Evolutionary conservation across 2,888 invertebrate genomes (phyloP).

Genomic region (Ophion ventricosus): DNA sequence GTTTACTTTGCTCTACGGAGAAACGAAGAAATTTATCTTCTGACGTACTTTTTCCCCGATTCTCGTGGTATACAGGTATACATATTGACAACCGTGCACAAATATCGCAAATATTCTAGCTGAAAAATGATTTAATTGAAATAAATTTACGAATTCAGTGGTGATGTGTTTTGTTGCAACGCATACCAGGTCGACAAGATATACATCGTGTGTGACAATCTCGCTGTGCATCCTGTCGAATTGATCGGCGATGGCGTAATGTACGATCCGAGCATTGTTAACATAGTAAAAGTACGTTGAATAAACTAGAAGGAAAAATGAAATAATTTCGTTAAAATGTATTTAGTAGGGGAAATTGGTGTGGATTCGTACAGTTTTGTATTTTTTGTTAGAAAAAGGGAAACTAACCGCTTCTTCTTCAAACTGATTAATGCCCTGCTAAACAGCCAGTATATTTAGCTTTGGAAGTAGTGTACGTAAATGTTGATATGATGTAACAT

Average conservation of each 20-base stretch:
- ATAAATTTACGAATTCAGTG: not conserved
- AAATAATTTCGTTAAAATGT: not conserved
- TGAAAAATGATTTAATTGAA: not conserved
- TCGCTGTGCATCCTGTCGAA: constrained; percentile 80
- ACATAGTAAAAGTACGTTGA: constrained; percentile 64
- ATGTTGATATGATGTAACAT: too few relatives aligned
- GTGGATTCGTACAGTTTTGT: too few relatives aligned
- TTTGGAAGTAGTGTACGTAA: too few relatives aligned
- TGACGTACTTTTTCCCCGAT: constrained; percentile 80
- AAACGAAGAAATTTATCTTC: constrained; percentile 80
- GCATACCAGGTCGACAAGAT: constrained; percentile 80
- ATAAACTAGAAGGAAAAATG: not conserved
- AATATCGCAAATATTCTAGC: not conserved
- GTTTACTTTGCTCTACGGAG: constrained; percentile 80
- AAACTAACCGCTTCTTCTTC: too few relatives aligned
- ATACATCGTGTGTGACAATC: constrained; percentile 82
- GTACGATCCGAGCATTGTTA: constrained; percentile 76
- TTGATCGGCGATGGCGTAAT: constrained; percentile 83
- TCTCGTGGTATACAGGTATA: constrained; percentile 79
- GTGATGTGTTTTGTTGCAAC: not conserved
- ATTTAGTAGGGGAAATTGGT: too few relatives aligned
- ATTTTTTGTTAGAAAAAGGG: too few relatives aligned
- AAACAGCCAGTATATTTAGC: too few relatives aligned
- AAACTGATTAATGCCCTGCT: too few relatives aligned
- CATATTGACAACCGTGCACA: constrained; percentile 22